phyloP scores from a whole-genome alignment of 2,113 vertebrate genomes.

The Brachionichthys hirsutus region DNA sequence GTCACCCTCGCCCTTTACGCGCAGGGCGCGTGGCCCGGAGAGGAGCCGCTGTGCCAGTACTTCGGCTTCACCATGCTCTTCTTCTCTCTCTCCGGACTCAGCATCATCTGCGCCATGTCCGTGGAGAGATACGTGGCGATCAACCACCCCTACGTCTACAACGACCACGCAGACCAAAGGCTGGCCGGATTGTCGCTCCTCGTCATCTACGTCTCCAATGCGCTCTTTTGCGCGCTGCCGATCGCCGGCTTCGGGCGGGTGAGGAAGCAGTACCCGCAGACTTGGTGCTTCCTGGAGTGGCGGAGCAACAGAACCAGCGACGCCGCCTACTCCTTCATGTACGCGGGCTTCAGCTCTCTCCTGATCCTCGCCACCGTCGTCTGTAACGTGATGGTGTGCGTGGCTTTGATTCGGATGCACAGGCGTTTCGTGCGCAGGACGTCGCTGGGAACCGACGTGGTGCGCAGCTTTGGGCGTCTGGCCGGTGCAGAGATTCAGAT shows the following conservation, averaged over 20 bases:
- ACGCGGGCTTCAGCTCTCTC: slow-evolving; percentile 91
- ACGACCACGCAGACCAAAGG: slow-evolving; percentile 88
- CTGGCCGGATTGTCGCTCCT: slow-evolving; percentile 88
- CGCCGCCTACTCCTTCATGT: slow-evolving; percentile 93
- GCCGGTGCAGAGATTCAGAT: slow-evolving; percentile 96
- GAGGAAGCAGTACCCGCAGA: slow-evolving; percentile 86
- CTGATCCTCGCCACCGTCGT: slow-evolving; percentile 89
- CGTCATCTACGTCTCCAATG: slow-evolving; percentile 91
- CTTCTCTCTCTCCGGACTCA: slow-evolving; percentile 92
- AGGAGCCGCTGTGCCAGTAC: slow-evolving; percentile 88
- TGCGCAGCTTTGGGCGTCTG: slow-evolving; percentile 85
- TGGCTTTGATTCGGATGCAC: slow-evolving; percentile 94
- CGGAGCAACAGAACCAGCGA: slow-evolving; percentile 82
- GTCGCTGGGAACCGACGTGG: slow-evolving; percentile 85
- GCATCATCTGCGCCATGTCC: slow-evolving; percentile 99
- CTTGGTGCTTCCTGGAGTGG: slow-evolving; percentile 99
- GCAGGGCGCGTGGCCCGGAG: slow-evolving; percentile 89
- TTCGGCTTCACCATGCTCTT: slow-evolving; percentile 95
- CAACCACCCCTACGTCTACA: slow-evolving; percentile 98
- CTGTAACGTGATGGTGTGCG: slow-evolving; percentile 93
- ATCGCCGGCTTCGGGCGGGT: slow-evolving; percentile 88
- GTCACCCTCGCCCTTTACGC: slow-evolving; percentile 95
- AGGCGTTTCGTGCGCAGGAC: slow-evolving; percentile 88
- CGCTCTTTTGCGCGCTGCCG: slow-evolving; percentile 92
- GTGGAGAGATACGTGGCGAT: slow-evolving; percentile 97